phyloP scores from a whole-genome alignment of 35 echinoderm and acorn worm species.

The Apostichopus parvimensis region DNA sequence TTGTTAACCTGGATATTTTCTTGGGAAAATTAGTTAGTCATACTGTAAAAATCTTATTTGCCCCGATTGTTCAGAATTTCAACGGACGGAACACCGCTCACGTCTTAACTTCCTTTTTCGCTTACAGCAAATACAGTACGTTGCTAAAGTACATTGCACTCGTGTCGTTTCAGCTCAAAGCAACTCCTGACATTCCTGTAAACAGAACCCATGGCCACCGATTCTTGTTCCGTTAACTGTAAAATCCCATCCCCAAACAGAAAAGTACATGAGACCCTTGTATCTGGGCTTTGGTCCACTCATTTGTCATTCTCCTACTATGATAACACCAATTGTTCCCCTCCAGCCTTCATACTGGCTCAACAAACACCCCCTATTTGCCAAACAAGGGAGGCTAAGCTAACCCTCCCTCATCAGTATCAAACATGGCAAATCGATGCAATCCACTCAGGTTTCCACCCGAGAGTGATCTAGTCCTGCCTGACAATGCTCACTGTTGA shows the following conservation, averaged over 20 bases:
- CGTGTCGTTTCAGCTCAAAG: not conserved
- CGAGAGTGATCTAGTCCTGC: not conserved
- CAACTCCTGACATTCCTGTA: constrained; percentile 2
- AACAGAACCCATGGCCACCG: constrained; percentile 19
- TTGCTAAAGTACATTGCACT: constrained; percentile 31
- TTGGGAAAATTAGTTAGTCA: no score
- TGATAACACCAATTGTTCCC: constrained; percentile 29
- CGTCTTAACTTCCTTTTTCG: no score
- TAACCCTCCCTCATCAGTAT: not conserved
- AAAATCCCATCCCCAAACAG: constrained; percentile 2
- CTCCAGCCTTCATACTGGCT: constrained; percentile 11
- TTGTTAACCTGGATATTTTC: no score
- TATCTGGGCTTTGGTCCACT: not conserved
- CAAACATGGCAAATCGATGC: constrained; percentile 26
- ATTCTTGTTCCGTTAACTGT: not conserved
- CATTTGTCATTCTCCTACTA: not conserved
- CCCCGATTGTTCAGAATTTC: no score
- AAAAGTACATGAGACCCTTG: constrained; percentile 32
- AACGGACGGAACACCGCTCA: no score
- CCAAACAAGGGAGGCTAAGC: constrained; percentile 40
- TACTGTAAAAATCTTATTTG: no score
- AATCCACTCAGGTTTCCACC: constrained; percentile 2
- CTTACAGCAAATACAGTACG: no score
- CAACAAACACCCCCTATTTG: constrained; percentile 13
- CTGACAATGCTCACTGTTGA: constrained; percentile 7